These are phyloP conservation scores for Dastarcus helophoroides DNA, from an alignment of 2,888 invertebrate species.

Conservation along the genomic window DNA sequence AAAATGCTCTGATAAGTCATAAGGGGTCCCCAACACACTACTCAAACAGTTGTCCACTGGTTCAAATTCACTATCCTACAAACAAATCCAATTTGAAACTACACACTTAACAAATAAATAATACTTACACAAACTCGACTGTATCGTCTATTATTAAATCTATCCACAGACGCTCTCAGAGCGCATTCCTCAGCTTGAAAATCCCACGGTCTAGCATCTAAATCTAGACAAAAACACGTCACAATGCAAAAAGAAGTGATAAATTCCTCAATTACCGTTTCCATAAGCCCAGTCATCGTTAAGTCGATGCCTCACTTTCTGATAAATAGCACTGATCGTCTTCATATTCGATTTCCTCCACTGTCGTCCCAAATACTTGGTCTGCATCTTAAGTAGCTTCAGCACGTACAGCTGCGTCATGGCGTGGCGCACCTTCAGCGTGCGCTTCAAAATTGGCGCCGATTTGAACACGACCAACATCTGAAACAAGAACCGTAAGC, in stretches of 20 bases:
- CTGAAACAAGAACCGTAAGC: constrained; percentile 15
- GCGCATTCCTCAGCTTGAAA: constrained; percentile 96
- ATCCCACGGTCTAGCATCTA: constrained; percentile 97
- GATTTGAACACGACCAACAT: constrained; percentile 99
- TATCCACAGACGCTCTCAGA: constrained; percentile 84
- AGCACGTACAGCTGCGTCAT: constrained; percentile 97
- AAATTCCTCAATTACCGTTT: constrained; percentile 50
- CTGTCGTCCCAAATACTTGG: constrained; percentile 95
- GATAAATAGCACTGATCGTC: constrained; percentile 97
- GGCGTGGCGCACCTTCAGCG: constrained; percentile 88
- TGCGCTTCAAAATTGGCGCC: constrained; percentile 93
- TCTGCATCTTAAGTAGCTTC: constrained; percentile 98
- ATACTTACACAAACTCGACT: constrained; percentile 23
- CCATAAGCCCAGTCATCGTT: constrained; percentile 99
- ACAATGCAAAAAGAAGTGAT: not conserved
- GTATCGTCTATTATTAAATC: constrained; percentile 90
- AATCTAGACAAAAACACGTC: constrained; percentile 43
- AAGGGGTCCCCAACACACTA: constrained; percentile 63
- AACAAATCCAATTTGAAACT: too few relatives aligned
- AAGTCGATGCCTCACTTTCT: constrained; percentile 88
- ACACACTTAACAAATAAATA: constrained; percentile 1
- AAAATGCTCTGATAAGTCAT: constrained; percentile 85
- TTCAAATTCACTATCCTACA: constrained; percentile 47
- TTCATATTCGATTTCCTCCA: constrained; percentile 99
- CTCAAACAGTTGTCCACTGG: constrained; percentile 70